These are phyloP conservation scores for Hydropotes inermis DNA, from an alignment of 2,113 vertebrate genomes.

Conservation along the genomic window DNA sequence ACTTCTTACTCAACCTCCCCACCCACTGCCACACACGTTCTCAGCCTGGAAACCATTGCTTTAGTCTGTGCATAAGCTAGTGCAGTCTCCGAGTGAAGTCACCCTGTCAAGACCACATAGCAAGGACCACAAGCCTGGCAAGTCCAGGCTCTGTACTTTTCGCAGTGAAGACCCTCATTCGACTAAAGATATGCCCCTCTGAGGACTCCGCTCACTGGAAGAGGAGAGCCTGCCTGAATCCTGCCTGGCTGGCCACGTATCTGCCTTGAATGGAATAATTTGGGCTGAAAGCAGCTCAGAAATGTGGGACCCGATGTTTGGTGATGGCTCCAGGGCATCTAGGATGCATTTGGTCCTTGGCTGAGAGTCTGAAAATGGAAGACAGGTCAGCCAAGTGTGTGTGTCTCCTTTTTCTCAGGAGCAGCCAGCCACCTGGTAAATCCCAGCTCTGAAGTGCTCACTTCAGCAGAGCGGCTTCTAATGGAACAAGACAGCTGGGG, in stretches of 20 bases:
- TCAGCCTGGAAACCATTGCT: not conserved
- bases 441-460: constrained; percentile 21
- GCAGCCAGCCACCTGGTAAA: not conserved
- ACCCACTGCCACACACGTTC: rapidly evolving
- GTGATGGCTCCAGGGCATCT: not conserved
- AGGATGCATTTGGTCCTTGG: not conserved
- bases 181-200: rapidly evolving
- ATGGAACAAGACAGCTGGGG: constrained; percentile 76
- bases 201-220: too few species aligned
- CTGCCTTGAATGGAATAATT: not conserved
- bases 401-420: not conserved
- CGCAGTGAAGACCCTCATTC: too few species aligned
- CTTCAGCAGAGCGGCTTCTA: constrained; percentile 63
- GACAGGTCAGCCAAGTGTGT: not conserved
- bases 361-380: not conserved
- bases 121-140: too few species aligned
- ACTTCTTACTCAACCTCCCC: not conserved
- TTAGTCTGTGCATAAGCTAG: not conserved
- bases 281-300: not conserved
- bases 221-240: not conserved
- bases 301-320: rapidly evolving
- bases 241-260: rapidly evolving
- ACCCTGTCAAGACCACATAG: not conserved
- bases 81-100: not conserved
- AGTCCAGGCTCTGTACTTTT: not conserved